phyloP scores from a whole-genome alignment of 2,113 vertebrate genomes.

The Chloropsis hardwickii region DNA sequence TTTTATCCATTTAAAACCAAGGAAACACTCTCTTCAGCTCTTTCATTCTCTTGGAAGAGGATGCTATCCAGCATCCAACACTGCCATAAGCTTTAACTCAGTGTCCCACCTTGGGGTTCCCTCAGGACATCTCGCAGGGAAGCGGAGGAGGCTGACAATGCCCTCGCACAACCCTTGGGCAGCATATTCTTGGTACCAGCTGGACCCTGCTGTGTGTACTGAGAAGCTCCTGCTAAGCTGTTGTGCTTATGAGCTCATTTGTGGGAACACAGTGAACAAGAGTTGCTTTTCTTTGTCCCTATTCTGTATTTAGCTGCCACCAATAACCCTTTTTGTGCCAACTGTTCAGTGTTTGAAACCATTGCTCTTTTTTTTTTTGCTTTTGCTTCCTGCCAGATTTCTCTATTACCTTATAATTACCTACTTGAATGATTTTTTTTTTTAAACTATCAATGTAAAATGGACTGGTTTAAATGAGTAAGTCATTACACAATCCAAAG shows the following conservation, averaged over 20 bases:
- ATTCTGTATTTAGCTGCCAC: neutral
- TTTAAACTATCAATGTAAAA: neutral
- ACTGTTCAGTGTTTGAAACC: neutral
- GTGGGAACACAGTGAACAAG: neutral
- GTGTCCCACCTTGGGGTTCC: neutral
- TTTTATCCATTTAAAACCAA: neutral
- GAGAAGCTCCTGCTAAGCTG: neutral
- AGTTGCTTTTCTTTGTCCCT: neutral
- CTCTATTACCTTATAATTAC: neutral
- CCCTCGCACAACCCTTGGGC: neutral
- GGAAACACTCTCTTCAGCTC: neutral
- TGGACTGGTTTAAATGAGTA: neutral
- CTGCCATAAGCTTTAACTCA: neutral
- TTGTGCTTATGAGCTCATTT: neutral
- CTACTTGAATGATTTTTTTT: neutral
- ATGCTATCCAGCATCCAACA: neutral
- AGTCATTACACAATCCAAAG: neutral
- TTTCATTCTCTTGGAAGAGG: neutral
- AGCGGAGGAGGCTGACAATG: neutral
- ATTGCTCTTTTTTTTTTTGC: neutral
- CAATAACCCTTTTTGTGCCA: neutral
- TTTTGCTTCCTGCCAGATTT: slow-evolving; percentile 15
- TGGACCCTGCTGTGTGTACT: neutral
- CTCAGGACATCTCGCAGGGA: neutral
- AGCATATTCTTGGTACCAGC: neutral